Conservation (phyloP, 2,113 vertebrate species). For the Dromaius novaehollandiae region DNA sequence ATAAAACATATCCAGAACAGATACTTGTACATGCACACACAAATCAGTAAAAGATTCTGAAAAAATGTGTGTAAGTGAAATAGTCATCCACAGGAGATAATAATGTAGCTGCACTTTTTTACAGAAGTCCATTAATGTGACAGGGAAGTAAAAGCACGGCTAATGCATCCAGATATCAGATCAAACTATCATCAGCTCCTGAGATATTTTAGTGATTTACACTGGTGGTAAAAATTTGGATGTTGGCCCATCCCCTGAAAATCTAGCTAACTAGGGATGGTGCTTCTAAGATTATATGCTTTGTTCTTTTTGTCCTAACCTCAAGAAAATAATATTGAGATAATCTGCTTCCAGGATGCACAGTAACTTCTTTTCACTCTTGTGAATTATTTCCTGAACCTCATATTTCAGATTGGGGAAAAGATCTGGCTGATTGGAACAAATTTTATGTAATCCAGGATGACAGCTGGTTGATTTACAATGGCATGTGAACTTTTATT, state of each 20-base stretch:
- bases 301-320: not conserved
- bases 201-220: not conserved
- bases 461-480: not conserved
- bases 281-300: not conserved
- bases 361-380: not conserved
- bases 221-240: not conserved
- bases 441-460: not conserved
- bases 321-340: not conserved
- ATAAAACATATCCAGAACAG: not conserved
- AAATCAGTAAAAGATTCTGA: not conserved
- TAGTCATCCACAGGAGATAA: not conserved
- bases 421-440: not conserved
- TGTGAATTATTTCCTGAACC: not conserved
- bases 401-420: not conserved
- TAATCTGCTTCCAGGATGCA: not conserved
- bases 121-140: not conserved
- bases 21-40: not conserved
- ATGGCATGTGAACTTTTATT: not conserved
- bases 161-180: not conserved
- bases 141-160: not conserved
- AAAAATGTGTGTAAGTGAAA: not conserved
- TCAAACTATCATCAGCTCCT: accelerated
- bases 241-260: not conserved
- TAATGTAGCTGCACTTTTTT: not conserved
- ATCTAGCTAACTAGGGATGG: not conserved